Conservation (phyloP, 1,140 invertebrate species). For the Pectinophora gossypiella region DNA sequence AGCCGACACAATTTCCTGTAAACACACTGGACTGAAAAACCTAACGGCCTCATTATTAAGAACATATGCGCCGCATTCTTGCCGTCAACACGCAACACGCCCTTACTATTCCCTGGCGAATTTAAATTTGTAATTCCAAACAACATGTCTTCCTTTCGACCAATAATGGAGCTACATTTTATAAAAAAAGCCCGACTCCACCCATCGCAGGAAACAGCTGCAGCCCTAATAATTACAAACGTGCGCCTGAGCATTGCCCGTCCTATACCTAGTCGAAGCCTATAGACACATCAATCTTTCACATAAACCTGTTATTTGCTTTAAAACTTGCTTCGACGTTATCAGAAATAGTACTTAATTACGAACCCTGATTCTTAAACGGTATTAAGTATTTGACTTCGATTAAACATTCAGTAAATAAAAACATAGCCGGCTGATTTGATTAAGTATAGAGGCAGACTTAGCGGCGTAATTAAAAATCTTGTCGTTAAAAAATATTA, state of each 20-base stretch:
- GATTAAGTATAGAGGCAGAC: too few species aligned
- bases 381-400: neutral
- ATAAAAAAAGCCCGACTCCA: conserved; percentile 55
- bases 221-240: conserved; percentile 62
- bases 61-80: conserved; percentile 69
- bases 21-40: neutral
- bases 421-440: neutral
- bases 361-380: neutral
- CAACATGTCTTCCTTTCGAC: conserved; percentile 40
- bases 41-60: conserved; percentile 34
- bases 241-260: conserved; percentile 47
- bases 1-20: neutral
- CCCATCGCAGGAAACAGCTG: conserved; percentile 69
- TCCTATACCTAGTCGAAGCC: conserved; percentile 15
- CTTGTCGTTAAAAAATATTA: neutral
- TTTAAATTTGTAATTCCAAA: conserved; percentile 65
- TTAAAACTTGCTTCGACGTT: neutral
- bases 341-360: neutral
- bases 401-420: neutral
- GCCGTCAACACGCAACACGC: conserved; percentile 48
- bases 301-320: conserved; percentile 10
- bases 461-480: too few species aligned
- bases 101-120: conserved; percentile 52
- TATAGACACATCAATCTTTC: conserved; percentile 17
- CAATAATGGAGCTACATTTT: conserved; percentile 57